These are phyloP conservation scores for Hyla sarda DNA, from an alignment of 2,113 vertebrate species.

Conservation along the genomic window DNA sequence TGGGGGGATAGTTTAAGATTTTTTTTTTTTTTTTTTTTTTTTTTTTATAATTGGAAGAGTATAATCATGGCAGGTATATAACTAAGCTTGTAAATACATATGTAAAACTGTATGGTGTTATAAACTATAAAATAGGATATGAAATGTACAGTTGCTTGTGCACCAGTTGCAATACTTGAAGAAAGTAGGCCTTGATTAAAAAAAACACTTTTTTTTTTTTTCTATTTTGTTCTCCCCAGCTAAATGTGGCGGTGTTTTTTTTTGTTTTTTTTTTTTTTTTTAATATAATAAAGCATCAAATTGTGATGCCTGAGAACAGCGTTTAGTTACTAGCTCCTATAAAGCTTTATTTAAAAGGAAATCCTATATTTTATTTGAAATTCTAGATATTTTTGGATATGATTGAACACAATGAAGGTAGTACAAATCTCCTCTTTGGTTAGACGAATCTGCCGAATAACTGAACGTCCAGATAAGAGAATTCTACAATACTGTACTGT, in stretches of 20 bases:
- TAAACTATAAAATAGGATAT: neutral
- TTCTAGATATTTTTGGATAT: constrained; percentile 82
- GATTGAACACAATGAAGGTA: constrained; percentile 75
- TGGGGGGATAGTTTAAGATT: constrained; percentile 56
- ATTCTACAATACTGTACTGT: constrained; percentile 85
- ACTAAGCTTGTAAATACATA: neutral
- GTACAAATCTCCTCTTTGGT: constrained; percentile 69
- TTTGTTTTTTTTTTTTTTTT: constrained; percentile 68
- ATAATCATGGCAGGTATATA: neutral
- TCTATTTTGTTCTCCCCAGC: constrained; percentile 71
- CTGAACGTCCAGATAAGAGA: constrained; percentile 76
- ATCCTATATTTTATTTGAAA: constrained; percentile 79
- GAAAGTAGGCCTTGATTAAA: constrained; percentile 57
- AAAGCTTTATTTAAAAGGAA: constrained; percentile 81
- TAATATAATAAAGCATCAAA: constrained; percentile 67
- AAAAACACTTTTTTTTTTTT: constrained; percentile 65
- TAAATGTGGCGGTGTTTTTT: no score
- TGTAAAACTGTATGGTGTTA: constrained; percentile 47
- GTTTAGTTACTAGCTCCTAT: constrained; percentile 68
- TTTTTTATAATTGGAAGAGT: no score
- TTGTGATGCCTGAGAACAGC: constrained; percentile 68
- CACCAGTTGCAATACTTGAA: constrained; percentile 75
- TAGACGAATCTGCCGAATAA: constrained; percentile 77
- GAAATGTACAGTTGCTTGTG: constrained; percentile 64
- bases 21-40: no score